A percentile compares a stretch with the other conserved stretches of the same genome.
Evolutionary conservation across 2,888 invertebrate species (phyloP).

Genomic region (Rapana venosa): DNA sequence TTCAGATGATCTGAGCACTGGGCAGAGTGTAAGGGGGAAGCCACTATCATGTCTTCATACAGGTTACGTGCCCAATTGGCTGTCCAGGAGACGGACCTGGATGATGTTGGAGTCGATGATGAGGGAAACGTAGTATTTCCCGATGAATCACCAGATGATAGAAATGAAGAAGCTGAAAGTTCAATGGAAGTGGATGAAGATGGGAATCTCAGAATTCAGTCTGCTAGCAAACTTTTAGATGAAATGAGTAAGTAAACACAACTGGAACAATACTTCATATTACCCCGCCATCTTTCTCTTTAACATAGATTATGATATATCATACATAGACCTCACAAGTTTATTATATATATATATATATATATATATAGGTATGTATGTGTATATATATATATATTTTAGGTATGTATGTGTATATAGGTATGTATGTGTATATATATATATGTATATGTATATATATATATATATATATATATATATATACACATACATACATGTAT

Average conservation of each 20-base stretch:
- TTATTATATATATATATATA: too few relatives aligned
- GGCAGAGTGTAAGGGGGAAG: not conserved
- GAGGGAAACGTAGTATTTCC: not conserved
- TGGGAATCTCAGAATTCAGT: not conserved
- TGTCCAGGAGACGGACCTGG: constrained; percentile 28
- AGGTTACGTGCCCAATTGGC: not conserved
- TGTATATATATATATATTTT: too few relatives aligned
- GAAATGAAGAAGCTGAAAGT: not conserved
- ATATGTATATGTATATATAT: too few relatives aligned
- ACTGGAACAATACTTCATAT: not conserved
- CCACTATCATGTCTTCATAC: not conserved
- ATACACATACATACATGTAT: too few relatives aligned
- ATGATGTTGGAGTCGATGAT: not conserved
- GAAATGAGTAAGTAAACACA: not conserved
- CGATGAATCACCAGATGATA: not conserved
- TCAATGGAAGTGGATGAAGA: constrained; percentile 20
- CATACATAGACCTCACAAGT: not conserved
- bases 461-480: too few relatives aligned
- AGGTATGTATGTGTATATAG: too few relatives aligned
- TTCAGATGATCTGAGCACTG: not conserved
- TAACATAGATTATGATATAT: not conserved
- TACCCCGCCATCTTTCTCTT: not conserved
- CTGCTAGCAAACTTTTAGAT: constrained; percentile 5
- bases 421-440: too few relatives aligned
- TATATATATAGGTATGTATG: too few relatives aligned